Conservation (phyloP, 2,888 invertebrate species). For the Notodonta dromedarius region DNA sequence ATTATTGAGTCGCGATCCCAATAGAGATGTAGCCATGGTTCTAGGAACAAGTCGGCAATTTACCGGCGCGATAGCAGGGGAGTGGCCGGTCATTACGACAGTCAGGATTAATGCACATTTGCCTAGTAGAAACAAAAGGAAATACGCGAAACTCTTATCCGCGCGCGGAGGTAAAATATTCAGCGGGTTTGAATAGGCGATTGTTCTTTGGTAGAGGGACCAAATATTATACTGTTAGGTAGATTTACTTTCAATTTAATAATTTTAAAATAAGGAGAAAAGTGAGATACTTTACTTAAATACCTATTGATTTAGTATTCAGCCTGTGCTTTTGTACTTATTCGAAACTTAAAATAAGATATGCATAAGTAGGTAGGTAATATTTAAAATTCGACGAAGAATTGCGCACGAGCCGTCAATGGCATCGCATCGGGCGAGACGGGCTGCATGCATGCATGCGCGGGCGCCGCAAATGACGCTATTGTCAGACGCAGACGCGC, state of each 20-base stretch:
- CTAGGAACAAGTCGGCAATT: slow-evolving; percentile 55
- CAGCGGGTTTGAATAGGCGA: slow-evolving; percentile 44
- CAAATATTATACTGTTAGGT: background rate
- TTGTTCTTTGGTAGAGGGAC: slow-evolving; percentile 35
- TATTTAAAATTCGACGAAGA: slow-evolving; percentile 21
- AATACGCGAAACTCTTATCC: slow-evolving; percentile 35
- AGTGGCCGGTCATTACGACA: slow-evolving; percentile 60
- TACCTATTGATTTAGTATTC: too few species aligned
- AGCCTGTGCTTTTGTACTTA: too few species aligned
- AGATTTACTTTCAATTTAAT: too few species aligned
- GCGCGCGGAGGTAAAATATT: slow-evolving; percentile 27
- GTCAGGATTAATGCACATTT: slow-evolving; percentile 52
- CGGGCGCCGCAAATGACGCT: slow-evolving; percentile 38
- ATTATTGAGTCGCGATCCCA: slow-evolving; percentile 62
- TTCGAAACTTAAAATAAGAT: too few species aligned
- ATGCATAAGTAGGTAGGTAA: background rate
- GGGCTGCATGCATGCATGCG: slow-evolving; percentile 19
- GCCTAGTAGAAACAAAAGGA: slow-evolving; percentile 34
- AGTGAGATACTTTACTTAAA: too few species aligned
- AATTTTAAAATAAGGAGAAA: too few species aligned
- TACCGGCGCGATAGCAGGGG: slow-evolving; percentile 62
- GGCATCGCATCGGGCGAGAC: slow-evolving; percentile 16
- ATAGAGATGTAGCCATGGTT: slow-evolving; percentile 62
- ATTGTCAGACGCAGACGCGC: slow-evolving; percentile 30
- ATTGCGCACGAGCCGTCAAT: slow-evolving; percentile 18